Evolutionary conservation across 2,888 invertebrate genomes (phyloP).

Genomic region (Macropis europaea): DNA sequence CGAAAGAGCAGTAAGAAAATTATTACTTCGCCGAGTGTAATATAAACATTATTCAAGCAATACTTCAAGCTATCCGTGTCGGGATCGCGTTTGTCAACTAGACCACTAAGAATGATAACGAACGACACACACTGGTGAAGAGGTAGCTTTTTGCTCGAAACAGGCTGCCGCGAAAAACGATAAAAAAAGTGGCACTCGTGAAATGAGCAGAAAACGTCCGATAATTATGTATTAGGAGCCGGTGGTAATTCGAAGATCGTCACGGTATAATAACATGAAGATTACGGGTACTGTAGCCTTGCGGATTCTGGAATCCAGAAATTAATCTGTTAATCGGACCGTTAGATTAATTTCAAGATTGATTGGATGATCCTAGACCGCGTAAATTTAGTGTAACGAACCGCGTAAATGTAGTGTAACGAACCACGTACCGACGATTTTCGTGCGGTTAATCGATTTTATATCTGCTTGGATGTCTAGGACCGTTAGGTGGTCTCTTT

Average conservation of each 20-base stretch:
- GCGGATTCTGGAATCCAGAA: conserved; percentile 1
- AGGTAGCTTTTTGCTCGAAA: too few species aligned
- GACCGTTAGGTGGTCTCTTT: conserved; percentile 21
- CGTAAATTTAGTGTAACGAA: conserved; percentile 8
- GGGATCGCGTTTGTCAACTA: too few species aligned
- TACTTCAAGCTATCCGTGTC: too few species aligned
- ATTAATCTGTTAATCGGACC: conserved; percentile 33
- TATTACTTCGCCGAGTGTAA: too few species aligned
- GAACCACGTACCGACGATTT: background rate
- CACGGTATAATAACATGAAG: conserved; percentile 21
- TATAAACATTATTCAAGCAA: too few species aligned
- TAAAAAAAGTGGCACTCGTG: background rate
- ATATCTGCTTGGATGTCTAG: background rate
- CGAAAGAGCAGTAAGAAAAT: too few species aligned
- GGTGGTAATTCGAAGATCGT: conserved; percentile 12
- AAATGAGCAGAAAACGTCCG: background rate
- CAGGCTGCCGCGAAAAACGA: background rate
- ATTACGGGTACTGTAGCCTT: conserved; percentile 4
- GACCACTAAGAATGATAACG: too few species aligned
- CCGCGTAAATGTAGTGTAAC: background rate
- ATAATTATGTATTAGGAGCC: conserved; percentile 7
- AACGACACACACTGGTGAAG: too few species aligned
- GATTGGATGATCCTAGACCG: background rate
- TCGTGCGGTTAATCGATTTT: conserved; percentile 20
- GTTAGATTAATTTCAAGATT: conserved; percentile 26